Base-by-base conservation (phyloP, 2,888 invertebrate species). In the Eudemis profundana region DNA sequence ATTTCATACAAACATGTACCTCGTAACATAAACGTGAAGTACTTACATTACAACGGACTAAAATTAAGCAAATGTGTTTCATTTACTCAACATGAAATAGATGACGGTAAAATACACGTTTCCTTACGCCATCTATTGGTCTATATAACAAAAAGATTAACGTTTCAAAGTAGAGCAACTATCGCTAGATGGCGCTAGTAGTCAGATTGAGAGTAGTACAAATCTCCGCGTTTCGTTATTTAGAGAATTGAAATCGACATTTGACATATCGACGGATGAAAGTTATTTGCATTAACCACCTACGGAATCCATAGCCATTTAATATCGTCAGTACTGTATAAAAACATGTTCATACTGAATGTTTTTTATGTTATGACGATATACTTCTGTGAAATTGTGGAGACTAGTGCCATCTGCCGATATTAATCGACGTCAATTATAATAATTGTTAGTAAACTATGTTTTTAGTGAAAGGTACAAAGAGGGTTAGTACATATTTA, bases 21-120 rank as follows among this genome's bases (percentile, higher is more conserved):
- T 65, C 60, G 8, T 65, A 65, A 65, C 65, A 65, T 53, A 65
- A 65, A 65, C 60, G 14, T 51, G 57, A 59, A 64, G 64, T 64
- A 63, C 50, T 54, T 42, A 59, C 29, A 64, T 54, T 42, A 59
- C 29, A 64, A 64, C 14, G 42, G 42, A 49, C 4, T 44, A 51
- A 42, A 42, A 44, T 14, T 50, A 50, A 51, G 38, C 40, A 63
- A 47, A 40, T 29, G 57, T 19, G 42, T 50, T 17, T 14, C 38
- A 38, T 4, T 19, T 19, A 17, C n/a, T 40, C 5, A 54, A 62
- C 53, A 36, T 61, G 14, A 42, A 57, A 27, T 36, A 44, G 57
- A 42, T 59, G 50, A 44, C 57, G 12, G 14, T 57, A 21, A 19
- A 57, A 64, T 63, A 29, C 56, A 23, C 36, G 53, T 23, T 27